phyloP scores from a whole-genome alignment of 2,888 invertebrate species.

The Caenorhabditis sp. region DNA sequence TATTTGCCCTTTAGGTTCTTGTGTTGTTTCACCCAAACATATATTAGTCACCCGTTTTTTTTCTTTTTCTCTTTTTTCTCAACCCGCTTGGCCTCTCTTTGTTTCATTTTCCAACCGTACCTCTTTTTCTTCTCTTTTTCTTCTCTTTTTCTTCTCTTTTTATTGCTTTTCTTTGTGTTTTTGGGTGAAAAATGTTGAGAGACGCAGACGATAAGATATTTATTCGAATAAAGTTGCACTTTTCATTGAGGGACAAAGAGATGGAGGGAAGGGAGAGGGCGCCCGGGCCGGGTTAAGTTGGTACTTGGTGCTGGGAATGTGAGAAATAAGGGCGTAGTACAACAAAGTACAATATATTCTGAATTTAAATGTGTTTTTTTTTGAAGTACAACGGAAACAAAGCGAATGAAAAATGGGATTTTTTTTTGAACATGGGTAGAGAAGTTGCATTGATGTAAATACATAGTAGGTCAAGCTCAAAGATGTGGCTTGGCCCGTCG shows the following conservation, averaged over 20 bases:
- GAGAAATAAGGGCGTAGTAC: too few relatives aligned
- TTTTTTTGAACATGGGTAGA: too few relatives aligned
- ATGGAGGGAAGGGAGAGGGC: not conserved
- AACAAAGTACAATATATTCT: too few relatives aligned
- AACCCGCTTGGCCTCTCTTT: not conserved
- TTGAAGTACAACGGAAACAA: too few relatives aligned
- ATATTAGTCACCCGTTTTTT: not conserved
- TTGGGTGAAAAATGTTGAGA: not conserved
- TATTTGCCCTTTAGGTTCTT: too few relatives aligned
- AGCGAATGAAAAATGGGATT: too few relatives aligned
- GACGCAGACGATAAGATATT: conserved; percentile 1
- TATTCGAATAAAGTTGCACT: not conserved
- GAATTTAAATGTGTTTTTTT: too few relatives aligned
- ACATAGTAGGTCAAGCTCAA: too few relatives aligned
- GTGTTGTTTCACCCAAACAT: not conserved
- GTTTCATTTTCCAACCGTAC: not conserved
- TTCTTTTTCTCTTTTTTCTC: not conserved
- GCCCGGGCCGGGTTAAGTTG: not conserved
- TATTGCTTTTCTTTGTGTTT: conserved; percentile 1
- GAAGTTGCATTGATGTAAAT: too few relatives aligned
- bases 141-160: too few relatives aligned
- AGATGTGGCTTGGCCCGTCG: too few relatives aligned
- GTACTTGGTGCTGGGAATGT: too few relatives aligned
- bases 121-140: not conserved
- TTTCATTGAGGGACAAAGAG: not conserved